These are phyloP conservation scores for Sycophaga agraensis DNA, from an alignment of 1,140 invertebrate genomes.

Conservation along the genomic window DNA sequence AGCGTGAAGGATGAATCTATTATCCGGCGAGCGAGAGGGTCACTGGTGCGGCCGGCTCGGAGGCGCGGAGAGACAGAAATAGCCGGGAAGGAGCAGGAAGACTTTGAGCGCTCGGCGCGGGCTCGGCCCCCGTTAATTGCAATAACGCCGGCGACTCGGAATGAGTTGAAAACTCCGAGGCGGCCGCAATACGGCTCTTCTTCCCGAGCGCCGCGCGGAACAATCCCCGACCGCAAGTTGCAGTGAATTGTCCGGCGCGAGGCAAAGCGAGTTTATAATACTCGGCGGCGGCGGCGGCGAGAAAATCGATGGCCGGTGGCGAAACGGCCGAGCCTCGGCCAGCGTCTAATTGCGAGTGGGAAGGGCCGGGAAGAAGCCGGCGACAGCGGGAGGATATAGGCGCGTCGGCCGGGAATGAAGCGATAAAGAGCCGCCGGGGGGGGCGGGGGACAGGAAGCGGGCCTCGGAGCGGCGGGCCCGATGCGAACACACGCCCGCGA, in stretches of 20 bases:
- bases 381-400: not conserved
- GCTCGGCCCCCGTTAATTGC: no score
- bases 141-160: no score
- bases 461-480: slow-evolving; percentile 24
- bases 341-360: not conserved
- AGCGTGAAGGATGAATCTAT: slow-evolving; percentile 59
- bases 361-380: not conserved
- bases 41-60: not conserved
- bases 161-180: no score
- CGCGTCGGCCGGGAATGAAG: not conserved
- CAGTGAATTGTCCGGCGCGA: no score
- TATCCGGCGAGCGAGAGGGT: slow-evolving; percentile 37
- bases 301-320: not conserved
- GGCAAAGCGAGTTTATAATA: no score
- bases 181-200: no score
- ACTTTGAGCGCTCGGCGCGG: not conserved
- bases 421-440: not conserved
- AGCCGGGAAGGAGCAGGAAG: not conserved
- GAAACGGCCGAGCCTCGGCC: no score
- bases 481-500: slow-evolving; percentile 49
- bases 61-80: slow-evolving; percentile 2
- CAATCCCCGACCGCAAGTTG: no score
- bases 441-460: slow-evolving; percentile 22
- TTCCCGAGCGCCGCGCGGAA: no score
- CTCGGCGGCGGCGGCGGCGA: not conserved